These are phyloP conservation scores for Rhynchomys soricoides DNA, from an alignment of 2,113 vertebrate species.

Conservation along the genomic window DNA sequence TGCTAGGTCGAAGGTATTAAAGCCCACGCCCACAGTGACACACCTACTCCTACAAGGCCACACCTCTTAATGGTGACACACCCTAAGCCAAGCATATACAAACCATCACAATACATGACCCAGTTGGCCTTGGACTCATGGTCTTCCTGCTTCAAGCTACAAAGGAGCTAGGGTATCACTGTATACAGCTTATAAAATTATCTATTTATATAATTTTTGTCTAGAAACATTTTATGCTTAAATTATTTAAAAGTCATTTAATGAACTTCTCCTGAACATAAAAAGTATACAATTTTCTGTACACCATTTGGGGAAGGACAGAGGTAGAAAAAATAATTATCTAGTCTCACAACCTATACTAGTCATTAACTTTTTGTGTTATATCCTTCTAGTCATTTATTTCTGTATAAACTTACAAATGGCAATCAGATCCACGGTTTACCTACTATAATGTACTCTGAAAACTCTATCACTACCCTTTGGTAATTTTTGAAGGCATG, in stretches of 20 bases:
- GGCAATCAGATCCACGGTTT: background rate
- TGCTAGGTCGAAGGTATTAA: no score
- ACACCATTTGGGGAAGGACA: constrained; percentile 43
- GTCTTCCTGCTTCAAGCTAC: background rate
- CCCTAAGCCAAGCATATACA: no score
- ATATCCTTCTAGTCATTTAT: background rate
- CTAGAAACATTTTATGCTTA: background rate
- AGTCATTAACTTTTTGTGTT: background rate
- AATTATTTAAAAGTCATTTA: background rate
- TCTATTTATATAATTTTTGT: constrained; percentile 29
- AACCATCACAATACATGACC: background rate
- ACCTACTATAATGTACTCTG: background rate
- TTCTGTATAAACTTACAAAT: background rate
- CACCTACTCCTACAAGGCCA: no score
- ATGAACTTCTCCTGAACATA: constrained; percentile 8
- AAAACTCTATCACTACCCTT: background rate
- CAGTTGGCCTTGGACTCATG: background rate
- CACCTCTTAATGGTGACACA: no score
- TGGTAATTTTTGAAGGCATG: constrained; percentile 29
- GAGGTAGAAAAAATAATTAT: constrained; percentile 24
- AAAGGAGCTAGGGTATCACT: background rate
- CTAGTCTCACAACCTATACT: background rate
- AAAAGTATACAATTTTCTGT: background rate
- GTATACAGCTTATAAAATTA: constrained; percentile 12
- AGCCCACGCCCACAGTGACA: no score